Evolutionary conservation across 2,888 invertebrate species (phyloP).

Genomic region (Caenorhabditis panamensis): DNA sequence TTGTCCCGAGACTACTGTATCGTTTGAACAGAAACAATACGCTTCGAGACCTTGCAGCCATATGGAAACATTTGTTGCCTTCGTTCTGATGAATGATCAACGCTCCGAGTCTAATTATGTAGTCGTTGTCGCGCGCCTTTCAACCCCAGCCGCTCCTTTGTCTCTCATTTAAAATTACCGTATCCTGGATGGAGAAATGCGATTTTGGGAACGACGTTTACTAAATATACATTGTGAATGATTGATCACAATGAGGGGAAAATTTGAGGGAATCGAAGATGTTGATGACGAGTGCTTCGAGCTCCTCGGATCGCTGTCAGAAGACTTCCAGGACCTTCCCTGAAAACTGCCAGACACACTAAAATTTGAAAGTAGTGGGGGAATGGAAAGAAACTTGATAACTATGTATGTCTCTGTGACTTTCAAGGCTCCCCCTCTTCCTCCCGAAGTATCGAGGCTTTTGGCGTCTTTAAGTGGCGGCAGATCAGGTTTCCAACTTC

Average conservation of each 20-base stretch:
- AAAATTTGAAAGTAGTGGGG: neutral
- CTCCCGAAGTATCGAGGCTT: constrained; percentile 49
- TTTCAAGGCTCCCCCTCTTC: too few species aligned
- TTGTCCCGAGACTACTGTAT: constrained; percentile 7
- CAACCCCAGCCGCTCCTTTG: constrained; percentile 8
- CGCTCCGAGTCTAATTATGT: constrained; percentile 34
- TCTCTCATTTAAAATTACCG: constrained; percentile 52
- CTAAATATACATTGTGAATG: constrained; percentile 42
- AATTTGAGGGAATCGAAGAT: too few species aligned
- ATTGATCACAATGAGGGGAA: constrained; percentile 5
- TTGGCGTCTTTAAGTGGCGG: constrained; percentile 57
- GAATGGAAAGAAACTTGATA: constrained; percentile 42
- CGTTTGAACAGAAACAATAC: constrained; percentile 13
- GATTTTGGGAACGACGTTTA: constrained; percentile 19
- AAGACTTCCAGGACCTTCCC: neutral
- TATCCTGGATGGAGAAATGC: constrained; percentile 11
- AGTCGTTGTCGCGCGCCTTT: constrained; percentile 37
- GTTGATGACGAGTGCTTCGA: too few species aligned
- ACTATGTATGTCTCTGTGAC: constrained; percentile 49
- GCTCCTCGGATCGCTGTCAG: too few species aligned
- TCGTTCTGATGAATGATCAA: constrained; percentile 39
- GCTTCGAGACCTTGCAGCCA: constrained; percentile 42
- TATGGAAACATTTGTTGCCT: constrained; percentile 55
- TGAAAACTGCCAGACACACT: constrained; percentile 7
- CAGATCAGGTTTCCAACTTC: constrained; percentile 58